Evolutionary conservation across 1,140 invertebrate species (phyloP), one percentile per base, ranked within the genome.

Genomic region (Drosophila arawakana): DNA sequence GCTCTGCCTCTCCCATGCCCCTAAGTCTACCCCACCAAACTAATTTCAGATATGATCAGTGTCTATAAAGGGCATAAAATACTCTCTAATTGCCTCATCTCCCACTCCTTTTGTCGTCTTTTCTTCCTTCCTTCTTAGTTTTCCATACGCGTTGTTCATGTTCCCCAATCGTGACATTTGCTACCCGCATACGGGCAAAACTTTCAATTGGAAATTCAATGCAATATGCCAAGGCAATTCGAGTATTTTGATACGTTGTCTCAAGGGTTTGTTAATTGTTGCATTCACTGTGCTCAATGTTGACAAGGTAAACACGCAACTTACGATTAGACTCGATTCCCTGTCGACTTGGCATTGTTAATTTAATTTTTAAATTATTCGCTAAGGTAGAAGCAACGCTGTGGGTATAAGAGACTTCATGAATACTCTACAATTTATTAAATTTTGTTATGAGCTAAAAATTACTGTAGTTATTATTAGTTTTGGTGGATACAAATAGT

Each of bases 41-140:
- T 61, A 69, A 77, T 81, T 81, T 81, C 30, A 73, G 79, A 77
- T 81, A 66, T 52, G 55, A 81, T 80, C 78, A 61, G 66, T 39
- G 65, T 57, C 35, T 57, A 41, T 57, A 57, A 57, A 37, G 11
- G 15, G 8, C 54, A 57, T 57, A 18, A 57, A 57, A 57, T 57
- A 15, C 15, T 49, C 10, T 25, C 21, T 30, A 25, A 30, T 30
- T 44, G 39, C 21, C 41, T 15, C 10, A 13, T 60, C 39, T 10
- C 10, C 7, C 13, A 6, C 25, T 30, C 2, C n/a, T 35, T 11
- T 43, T 11, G 10, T 2, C 10, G 11, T 2, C 34, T 6, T 15
- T 6, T 10, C 9, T 2, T 18, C 13, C 15, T 3, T 18, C 3
- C 6, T 35, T 52, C 11, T 34, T 30, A 25, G 10, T 35, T 11